These are phyloP conservation scores for Sturnus vulgaris DNA, from an alignment of 2,113 vertebrate species.

Conservation along the genomic window DNA sequence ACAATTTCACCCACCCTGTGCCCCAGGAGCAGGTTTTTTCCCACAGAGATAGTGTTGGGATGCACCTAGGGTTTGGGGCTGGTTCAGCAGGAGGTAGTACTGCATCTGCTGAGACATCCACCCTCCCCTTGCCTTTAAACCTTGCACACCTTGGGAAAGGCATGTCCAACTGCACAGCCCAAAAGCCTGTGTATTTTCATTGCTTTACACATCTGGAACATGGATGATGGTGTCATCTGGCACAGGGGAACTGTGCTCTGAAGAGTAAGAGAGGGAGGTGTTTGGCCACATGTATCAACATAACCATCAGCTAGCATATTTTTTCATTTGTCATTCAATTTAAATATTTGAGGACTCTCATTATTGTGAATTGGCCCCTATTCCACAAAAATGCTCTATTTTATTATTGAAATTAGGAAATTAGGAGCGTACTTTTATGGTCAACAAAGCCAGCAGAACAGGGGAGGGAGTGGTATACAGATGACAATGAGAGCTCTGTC, in stretches of 20 bases:
- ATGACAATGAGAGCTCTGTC: background rate
- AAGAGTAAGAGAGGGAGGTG: background rate
- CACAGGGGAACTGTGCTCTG: background rate
- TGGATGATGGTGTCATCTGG: accelerated
- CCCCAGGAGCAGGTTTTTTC: background rate
- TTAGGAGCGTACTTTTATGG: background rate
- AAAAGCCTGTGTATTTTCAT: accelerated
- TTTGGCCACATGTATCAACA: background rate
- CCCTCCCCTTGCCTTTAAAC: background rate
- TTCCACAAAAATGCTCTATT: background rate
- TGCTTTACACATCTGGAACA: background rate
- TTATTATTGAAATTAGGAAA: background rate
- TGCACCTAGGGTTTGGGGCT: background rate
- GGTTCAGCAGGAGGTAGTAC: background rate
- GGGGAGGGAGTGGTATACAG: background rate
- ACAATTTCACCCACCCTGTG: background rate
- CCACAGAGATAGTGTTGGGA: background rate
- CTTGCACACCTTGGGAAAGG: background rate
- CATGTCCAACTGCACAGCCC: background rate
- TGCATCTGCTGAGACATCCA: accelerated
- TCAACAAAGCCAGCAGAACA: background rate
- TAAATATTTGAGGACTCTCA: background rate
- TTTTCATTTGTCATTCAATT: background rate
- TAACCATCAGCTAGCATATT: background rate
- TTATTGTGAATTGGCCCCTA: background rate